A percentile compares a stretch with the other conserved stretches of the same genome.
Evolutionary conservation across 2,113 vertebrate species (phyloP).

Genomic region (Calypte anna): DNA sequence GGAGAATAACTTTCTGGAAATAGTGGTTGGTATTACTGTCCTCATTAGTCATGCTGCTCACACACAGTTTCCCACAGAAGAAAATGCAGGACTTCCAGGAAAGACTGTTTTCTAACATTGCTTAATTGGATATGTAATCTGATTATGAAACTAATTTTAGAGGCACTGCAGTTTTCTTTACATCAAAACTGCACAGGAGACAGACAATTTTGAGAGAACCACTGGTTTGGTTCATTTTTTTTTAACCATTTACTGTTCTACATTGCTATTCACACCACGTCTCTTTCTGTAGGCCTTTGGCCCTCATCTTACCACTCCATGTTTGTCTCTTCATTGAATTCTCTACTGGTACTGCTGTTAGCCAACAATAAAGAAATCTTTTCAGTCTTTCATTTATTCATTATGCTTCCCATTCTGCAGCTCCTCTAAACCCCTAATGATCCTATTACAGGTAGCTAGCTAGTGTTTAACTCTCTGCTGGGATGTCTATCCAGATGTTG

Average conservation of each 20-base stretch:
- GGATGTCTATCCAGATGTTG: background rate
- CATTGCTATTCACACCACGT: background rate
- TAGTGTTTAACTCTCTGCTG: constrained; percentile 24
- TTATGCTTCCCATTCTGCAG: constrained; percentile 21
- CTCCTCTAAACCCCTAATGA: constrained; percentile 9
- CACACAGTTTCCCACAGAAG: background rate
- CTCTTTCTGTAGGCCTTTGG: constrained; percentile 4
- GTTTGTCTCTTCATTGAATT: constrained; percentile 31
- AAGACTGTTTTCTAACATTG: background rate
- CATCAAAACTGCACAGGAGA: background rate
- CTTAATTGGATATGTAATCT: constrained; percentile 34
- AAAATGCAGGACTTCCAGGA: constrained; percentile 2
- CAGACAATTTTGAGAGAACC: background rate
- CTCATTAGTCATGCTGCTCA: constrained; percentile 25
- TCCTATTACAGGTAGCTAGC: background rate
- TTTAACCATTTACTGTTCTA: background rate
- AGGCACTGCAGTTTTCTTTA: background rate
- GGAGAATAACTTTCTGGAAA: constrained; percentile 26
- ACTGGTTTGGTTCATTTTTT: background rate
- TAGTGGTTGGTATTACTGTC: background rate
- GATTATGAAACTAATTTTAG: background rate
- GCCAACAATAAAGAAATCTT: constrained; percentile 12
- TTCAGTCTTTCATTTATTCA: constrained; percentile 39
- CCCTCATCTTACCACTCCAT: background rate
- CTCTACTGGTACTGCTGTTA: constrained; percentile 20